Conservation (phyloP, 2,888 invertebrate species). For the Tiliacea citrago region DNA sequence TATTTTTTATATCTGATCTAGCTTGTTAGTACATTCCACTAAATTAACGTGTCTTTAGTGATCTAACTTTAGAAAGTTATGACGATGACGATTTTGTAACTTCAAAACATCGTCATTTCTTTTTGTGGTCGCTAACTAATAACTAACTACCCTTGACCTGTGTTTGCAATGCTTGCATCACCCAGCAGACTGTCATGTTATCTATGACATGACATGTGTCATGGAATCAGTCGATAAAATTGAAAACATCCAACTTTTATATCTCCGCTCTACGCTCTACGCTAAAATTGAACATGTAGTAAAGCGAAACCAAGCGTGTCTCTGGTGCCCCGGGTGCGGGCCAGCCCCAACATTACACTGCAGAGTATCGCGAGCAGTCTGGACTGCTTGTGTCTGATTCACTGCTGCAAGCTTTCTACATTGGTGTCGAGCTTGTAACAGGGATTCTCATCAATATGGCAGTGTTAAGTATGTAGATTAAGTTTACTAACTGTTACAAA, state of each 20-base stretch:
- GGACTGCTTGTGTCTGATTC: background rate
- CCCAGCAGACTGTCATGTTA: background rate
- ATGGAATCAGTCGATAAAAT: background rate
- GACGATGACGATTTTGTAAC: background rate
- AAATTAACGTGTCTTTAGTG: slow-evolving; percentile 1
- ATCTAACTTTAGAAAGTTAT: slow-evolving; percentile 28
- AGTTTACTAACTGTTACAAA: background rate
- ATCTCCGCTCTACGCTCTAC: no score
- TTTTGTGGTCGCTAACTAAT: background rate
- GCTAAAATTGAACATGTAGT: background rate
- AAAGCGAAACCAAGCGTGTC: no score
- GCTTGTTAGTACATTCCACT: background rate
- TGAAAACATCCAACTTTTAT: background rate
- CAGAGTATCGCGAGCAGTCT: background rate
- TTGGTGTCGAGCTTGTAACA: background rate
- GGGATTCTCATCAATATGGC: background rate
- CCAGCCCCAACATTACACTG: background rate
- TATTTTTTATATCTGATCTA: background rate
- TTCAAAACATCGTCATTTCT: slow-evolving; percentile 17
- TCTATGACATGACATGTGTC: background rate
- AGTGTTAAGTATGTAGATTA: background rate
- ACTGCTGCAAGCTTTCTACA: background rate
- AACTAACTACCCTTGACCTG: slow-evolving; percentile 16
- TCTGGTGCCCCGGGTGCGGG: background rate
- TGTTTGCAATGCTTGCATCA: slow-evolving; percentile 19